Evolutionary conservation across 2,113 vertebrate genomes (phyloP), one percentile per base, ranked within the genome.

Genomic region (Triplophysa siluroides): DNA sequence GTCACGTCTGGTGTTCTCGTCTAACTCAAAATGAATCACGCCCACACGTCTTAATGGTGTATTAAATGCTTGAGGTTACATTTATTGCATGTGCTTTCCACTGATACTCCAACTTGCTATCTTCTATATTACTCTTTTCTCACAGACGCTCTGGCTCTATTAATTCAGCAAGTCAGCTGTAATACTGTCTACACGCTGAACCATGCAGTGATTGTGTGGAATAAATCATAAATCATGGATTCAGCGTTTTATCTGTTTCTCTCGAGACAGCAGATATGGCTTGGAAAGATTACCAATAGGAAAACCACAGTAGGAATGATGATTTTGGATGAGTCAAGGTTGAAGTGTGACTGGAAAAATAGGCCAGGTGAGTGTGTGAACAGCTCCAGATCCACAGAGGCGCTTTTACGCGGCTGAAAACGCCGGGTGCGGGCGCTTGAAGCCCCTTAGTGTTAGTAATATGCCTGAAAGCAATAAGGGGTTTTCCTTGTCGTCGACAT

Each of bases 141-240:
- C 24, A 16, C 9, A 10, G 3, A 52, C 14, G 18, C 24, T 47
- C n/a, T 50, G 45, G 8, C 23, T 54, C 29, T 14, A 72, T 54
- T 50, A 29, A 21, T 76, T 71, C 52, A 72, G 24, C 38, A 26
- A 79, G 13, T 79, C 78, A 79, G 81, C 75, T 23, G 77, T 6
- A 52, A 52, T 52, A 52, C 50, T 64, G 68, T 79, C 58, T 23
- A 23, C 64, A 54, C 52, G 66, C 13, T 26, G 74, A 71, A 72
- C 73, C 41, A 43, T 8, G 47, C 65, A 54, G 61, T 16, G 45
- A 68, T 76, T 21, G 29, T 54, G 41, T 26, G 61, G 76, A 43
- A 54, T 69, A 69, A 56, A 60, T 65, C n/a, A 43, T 63, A 75
- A 63, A 65, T 71, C 38, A 74, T 43, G 54, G 19, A 26, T 33